A percentile compares a stretch with the other conserved stretches of the same genome.
Conservation (phyloP, 1,140 invertebrate species). For the Ips typographus region DNA sequence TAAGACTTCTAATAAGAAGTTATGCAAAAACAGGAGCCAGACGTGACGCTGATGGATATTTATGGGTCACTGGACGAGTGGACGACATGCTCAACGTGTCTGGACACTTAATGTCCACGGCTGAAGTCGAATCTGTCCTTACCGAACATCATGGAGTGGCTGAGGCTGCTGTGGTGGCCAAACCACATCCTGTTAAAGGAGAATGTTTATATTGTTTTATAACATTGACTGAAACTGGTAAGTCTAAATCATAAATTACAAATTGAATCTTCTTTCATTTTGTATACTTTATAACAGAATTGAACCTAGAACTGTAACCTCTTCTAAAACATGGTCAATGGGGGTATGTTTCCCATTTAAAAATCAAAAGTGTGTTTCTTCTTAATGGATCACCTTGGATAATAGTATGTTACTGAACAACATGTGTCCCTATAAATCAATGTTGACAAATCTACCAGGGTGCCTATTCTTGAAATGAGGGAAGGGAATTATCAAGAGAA, state of each 20-base stretch:
- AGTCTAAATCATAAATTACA: neutral
- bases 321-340: too few relatives aligned
- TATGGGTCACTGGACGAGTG: slow-evolving; percentile 96
- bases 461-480: too few relatives aligned
- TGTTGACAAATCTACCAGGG: too few relatives aligned
- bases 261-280: neutral
- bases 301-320: neutral
- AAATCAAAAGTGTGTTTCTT: too few relatives aligned
- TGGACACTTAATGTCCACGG: slow-evolving; percentile 95
- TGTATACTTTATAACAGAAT: neutral
- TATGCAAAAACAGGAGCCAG: slow-evolving; percentile 68
- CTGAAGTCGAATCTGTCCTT: slow-evolving; percentile 91
- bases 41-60: slow-evolving; percentile 90
- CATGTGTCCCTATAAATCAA: too few relatives aligned
- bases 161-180: slow-evolving; percentile 94
- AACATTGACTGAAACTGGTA: slow-evolving; percentile 75
- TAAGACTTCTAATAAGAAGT: neutral
- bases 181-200: slow-evolving; percentile 91
- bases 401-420: too few relatives aligned
- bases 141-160: slow-evolving; percentile 80
- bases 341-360: too few relatives aligned
- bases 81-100: slow-evolving; percentile 99
- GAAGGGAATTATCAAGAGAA: too few relatives aligned
- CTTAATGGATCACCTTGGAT: too few relatives aligned
- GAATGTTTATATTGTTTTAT: slow-evolving; percentile 97